Evolutionary conservation across 2,888 invertebrate species (phyloP), one percentile per base, ranked within the genome.

Genomic region (Acrobasis repandana): DNA sequence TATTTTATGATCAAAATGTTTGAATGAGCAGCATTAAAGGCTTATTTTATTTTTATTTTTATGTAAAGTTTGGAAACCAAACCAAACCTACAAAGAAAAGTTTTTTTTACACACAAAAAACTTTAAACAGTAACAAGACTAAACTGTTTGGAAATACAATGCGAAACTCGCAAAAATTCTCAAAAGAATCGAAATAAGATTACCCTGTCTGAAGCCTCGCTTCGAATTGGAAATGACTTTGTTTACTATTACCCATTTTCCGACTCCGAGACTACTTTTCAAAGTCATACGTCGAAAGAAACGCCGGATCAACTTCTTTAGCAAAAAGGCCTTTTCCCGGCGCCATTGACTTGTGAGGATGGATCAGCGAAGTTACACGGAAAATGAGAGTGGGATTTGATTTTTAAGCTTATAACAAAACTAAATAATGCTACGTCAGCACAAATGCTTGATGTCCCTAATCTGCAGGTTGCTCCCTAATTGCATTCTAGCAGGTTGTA

Each of bases 341-440:
- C n/a, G 38, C 14, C 43, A 43, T 43, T 43, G 43, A 43, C 43
- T 43, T 43, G n/a, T 43, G n/a, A 43, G 43, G n/a, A 43, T 43
- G 43, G 43, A 43, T 43, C 43, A 43, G 14, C 5, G 43, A 43
- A 43, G 43, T 43, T 43, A n/a, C 43, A n/a, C 43, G 43, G 43
- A 43, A 43, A 43, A 43, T 43, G 14, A n/a, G n/a, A n/a, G 38
- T 14, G 43, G 14, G 43, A 43, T n/a, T 43, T 43, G 11, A 5
- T 43, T n/a, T 81, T 43, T 3, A n/a, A 43, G n/a, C 14, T 4
- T 38, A 1, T 38, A 38, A 38, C 34, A 38, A 36, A 28, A 28
- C 6, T 28, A 28, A 28, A 28, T n/a, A n/a, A n/a, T n/a, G n/a
- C n/a, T n/a, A n/a, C n/a, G n/a, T n/a, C n/a, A n/a, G n/a, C n/a